phyloP scores from a whole-genome alignment of 2,888 invertebrate species.

The Drosophila macrospina region DNA sequence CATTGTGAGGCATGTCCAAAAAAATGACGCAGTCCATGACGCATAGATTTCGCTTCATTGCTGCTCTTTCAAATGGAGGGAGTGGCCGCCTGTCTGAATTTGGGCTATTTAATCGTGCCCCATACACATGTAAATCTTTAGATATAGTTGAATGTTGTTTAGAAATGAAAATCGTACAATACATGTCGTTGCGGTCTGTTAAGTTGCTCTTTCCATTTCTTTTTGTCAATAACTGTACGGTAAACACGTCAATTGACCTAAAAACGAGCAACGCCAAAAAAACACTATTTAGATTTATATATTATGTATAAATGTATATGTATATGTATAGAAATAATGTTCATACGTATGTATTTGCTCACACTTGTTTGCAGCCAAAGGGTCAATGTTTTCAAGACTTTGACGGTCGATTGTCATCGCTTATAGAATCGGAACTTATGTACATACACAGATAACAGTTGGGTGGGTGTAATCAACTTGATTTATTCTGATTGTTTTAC shows the following conservation, averaged over 20 bases:
- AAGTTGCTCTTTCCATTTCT: constrained; percentile 37
- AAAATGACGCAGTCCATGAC: constrained; percentile 64
- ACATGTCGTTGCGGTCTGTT: constrained; percentile 52
- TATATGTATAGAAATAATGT: neutral
- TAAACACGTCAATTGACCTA: constrained; percentile 71
- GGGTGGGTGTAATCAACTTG: constrained; percentile 22
- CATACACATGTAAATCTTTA: constrained; percentile 25
- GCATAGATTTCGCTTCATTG: constrained; percentile 51
- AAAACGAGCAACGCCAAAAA: constrained; percentile 62
- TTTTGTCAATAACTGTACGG: constrained; percentile 60
- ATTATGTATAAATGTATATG: constrained; percentile 3
- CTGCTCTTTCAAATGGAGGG: constrained; percentile 41
- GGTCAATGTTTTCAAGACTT: constrained; percentile 66
- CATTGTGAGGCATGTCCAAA: constrained; percentile 57
- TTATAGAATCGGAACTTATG: constrained; percentile 13
- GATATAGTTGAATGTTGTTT: constrained; percentile 15
- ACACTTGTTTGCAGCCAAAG: constrained; percentile 41
- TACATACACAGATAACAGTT: constrained; percentile 24
- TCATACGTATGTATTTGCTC: constrained; percentile 3
- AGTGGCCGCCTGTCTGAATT: constrained; percentile 42
- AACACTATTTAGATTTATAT: constrained; percentile 6
- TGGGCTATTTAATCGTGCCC: constrained; percentile 36
- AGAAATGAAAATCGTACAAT: constrained; percentile 35
- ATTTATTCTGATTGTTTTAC: constrained; percentile 10
- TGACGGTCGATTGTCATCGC: constrained; percentile 44